Conservation (phyloP, 2,888 invertebrate genomes). For the Agriopis aurantiaria region DNA sequence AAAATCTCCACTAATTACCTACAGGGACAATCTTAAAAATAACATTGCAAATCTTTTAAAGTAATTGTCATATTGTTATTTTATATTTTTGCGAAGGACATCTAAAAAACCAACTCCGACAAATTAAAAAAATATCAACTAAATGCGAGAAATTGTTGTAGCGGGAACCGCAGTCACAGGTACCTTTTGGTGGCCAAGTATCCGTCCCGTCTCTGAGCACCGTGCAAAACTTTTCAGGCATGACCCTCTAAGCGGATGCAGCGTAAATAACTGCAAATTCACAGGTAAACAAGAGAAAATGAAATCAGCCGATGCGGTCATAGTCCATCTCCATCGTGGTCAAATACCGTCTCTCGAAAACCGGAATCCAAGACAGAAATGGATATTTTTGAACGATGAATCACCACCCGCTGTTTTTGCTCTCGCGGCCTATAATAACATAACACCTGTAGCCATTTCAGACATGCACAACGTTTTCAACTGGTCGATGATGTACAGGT, state of each 20-base stretch:
- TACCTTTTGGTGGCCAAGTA: too few species aligned
- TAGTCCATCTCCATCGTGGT: constrained; percentile 82
- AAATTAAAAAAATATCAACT: too few species aligned
- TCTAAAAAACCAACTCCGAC: too few species aligned
- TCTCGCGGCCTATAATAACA: background rate
- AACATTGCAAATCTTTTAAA: too few species aligned
- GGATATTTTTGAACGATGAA: constrained; percentile 91
- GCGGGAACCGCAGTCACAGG: too few species aligned
- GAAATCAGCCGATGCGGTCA: constrained; percentile 87
- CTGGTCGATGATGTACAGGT: constrained; percentile 1
- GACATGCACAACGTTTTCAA: background rate
- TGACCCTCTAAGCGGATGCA: background rate
- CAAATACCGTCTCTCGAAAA: constrained; percentile 51
- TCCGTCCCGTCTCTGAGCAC: too few species aligned
- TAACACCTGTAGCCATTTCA: background rate
- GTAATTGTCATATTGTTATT: too few species aligned
- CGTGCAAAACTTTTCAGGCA: background rate
- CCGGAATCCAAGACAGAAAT: constrained; percentile 83
- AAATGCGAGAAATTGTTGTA: too few species aligned
- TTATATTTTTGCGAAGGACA: too few species aligned
- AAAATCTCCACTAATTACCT: too few species aligned
- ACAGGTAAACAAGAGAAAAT: background rate
- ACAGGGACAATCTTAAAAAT: too few species aligned
- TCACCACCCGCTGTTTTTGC: constrained; percentile 74
- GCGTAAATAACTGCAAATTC: background rate